Evolutionary conservation across 1,140 invertebrate species (phyloP), one percentile per base, ranked within the genome.

Genomic region (Drosophila kikkawai): DNA sequence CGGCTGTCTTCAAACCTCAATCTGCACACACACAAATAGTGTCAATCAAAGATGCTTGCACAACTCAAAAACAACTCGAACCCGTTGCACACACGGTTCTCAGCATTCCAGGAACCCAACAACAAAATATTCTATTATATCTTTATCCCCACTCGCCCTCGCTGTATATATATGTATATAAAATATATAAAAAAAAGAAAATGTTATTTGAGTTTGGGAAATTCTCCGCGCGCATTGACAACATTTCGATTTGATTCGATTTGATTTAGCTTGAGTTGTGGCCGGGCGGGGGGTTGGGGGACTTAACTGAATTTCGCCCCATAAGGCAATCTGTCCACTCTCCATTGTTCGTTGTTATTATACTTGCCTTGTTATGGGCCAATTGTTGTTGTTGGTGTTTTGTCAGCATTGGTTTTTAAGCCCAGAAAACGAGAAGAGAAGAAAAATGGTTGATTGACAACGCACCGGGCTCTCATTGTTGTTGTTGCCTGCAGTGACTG

Each of bases 31-130:
- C 63, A 70, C 75, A 73, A 80, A 83, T 59, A 87, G 64, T 87
- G 84, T 87, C 83, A 87, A 87, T 87, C 83, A 87, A 80, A 75
- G 68, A 88, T 80, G 80, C 68, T 88, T 88, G 68, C 80, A 80
- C 82, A 84, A 84, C 73, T 50, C 48, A 64, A 71, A 47, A 63
- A 44, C 39, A 29, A 39, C 34, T 22, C 32, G 39, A 47, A 82
- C 70, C 83, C 75, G 83, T 87, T 85, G 82, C 68, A 69, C 74
- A 69, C 74, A 69, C 51, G 64, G 53, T 80, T 76, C 73, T 77
- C 22, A 37, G 44, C 64, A 50, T 78, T 78, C 74, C 56, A 15
- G 50, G 75, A 78, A 77, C n/a, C 41, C 29, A 0, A 36, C 12
- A 19, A 32, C 1, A 17, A 69, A 37, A 63, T 50, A 61, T 57